Evolutionary conservation across 1,140 invertebrate genomes (phyloP).

Genomic region (Helicorthomorpha holstii): DNA sequence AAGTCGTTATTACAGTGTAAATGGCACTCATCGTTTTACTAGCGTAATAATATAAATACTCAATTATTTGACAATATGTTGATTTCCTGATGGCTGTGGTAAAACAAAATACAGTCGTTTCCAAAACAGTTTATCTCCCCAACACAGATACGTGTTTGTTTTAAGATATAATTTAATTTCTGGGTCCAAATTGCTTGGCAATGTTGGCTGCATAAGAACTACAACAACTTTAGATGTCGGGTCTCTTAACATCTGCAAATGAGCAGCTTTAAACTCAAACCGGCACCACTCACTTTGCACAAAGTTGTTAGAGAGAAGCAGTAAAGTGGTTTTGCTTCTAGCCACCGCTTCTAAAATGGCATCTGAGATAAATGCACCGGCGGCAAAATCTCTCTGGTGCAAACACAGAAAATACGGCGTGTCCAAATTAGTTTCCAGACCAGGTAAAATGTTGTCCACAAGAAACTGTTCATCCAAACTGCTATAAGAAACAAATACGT

Average conservation of each 20-base stretch:
- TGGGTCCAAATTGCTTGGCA: conserved; percentile 66
- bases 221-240: conserved; percentile 41
- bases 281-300: conserved; percentile 87
- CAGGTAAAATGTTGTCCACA: neutral
- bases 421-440: neutral
- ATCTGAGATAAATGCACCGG: conserved; percentile 11
- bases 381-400: conserved; percentile 16
- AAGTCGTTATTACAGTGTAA: too few species aligned
- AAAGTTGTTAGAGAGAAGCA: conserved; percentile 82
- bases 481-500: conserved; percentile 1
- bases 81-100: conserved; percentile 41
- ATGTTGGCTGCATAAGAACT: conserved; percentile 63
- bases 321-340: conserved; percentile 72
- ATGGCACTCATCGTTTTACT: too few species aligned
- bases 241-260: conserved; percentile 45
- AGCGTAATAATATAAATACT: too few species aligned
- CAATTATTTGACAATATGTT: conserved; percentile 11
- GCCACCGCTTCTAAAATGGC: conserved; percentile 73
- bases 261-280: conserved; percentile 78
- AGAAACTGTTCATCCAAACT: neutral
- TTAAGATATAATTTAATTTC: conserved; percentile 75
- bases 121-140: conserved; percentile 86
- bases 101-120: conserved; percentile 77
- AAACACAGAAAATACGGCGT: neutral
- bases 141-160: conserved; percentile 73